phyloP scores from a whole-genome alignment of 2,888 invertebrate genomes.

The Cheilosia pagana region DNA sequence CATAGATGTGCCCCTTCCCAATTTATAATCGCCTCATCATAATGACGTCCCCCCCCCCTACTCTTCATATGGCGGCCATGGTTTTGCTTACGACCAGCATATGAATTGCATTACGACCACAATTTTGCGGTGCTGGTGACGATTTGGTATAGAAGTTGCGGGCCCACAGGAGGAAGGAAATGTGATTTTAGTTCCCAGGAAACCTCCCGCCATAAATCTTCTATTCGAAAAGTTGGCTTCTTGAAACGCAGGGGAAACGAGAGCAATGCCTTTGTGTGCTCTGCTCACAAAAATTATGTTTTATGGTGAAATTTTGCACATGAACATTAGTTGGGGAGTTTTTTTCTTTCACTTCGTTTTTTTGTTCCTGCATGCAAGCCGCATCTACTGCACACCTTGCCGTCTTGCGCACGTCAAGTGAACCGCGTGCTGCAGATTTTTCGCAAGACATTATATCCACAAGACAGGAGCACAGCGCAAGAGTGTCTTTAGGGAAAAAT shows the following conservation, averaged over 20 bases:
- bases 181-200: constrained; percentile 63
- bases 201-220: constrained; percentile 61
- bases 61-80: not conserved
- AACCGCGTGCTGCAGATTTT: constrained; percentile 3
- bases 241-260: constrained; percentile 8
- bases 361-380: not conserved
- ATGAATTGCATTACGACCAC: constrained; percentile 63
- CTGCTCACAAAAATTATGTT: constrained; percentile 48
- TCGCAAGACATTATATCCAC: not conserved
- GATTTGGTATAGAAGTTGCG: not conserved
- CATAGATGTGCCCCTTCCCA: not conserved
- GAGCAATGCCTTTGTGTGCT: constrained; percentile 18
- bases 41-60: constrained; percentile 39
- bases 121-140: constrained; percentile 36
- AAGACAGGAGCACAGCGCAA: constrained; percentile 6
- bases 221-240: constrained; percentile 64
- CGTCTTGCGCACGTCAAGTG: constrained; percentile 22
- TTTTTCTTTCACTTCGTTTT: not conserved
- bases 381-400: not conserved
- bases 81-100: constrained; percentile 20
- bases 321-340: constrained; percentile 24
- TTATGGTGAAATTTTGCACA: constrained; percentile 54
- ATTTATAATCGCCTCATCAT: constrained; percentile 34
- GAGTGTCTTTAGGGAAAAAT: not conserved
- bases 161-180: constrained; percentile 22